phyloP scores from a whole-genome alignment of 2,888 invertebrate genomes.

The Spialia ferax region DNA sequence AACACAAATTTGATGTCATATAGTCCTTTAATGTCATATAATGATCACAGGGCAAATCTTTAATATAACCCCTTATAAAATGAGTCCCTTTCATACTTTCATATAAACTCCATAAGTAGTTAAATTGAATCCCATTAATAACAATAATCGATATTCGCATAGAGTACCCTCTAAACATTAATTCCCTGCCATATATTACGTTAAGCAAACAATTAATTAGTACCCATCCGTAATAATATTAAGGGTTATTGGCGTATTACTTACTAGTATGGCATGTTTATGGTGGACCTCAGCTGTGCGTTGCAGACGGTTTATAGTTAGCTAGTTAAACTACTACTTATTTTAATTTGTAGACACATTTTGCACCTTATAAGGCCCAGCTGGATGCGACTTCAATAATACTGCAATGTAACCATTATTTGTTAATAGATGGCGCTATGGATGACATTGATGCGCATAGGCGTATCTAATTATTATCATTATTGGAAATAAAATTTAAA shows the following conservation, averaged over 20 bases:
- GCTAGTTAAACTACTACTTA: slow-evolving; percentile 58
- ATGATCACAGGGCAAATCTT: no score
- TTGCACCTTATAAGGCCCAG: slow-evolving; percentile 17
- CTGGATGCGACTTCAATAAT: not conserved
- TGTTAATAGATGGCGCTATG: no score
- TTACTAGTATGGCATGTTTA: slow-evolving; percentile 53
- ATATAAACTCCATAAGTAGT: not conserved
- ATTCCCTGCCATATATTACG: slow-evolving; percentile 17
- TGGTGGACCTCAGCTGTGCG: slow-evolving; percentile 61
- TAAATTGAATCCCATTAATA: slow-evolving; percentile 10
- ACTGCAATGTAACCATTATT: no score
- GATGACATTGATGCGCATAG: no score
- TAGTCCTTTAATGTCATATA: no score
- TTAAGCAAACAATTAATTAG: slow-evolving; percentile 37
- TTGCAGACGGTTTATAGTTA: slow-evolving; percentile 48
- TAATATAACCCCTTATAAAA: not conserved
- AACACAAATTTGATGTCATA: no score
- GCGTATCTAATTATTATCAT: no score
- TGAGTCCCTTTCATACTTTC: not conserved
- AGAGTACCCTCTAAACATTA: slow-evolving; percentile 11
- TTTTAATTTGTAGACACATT: slow-evolving; percentile 32
- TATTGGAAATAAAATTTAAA: no score
- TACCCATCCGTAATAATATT: slow-evolving; percentile 28
- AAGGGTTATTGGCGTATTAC: slow-evolving; percentile 43
- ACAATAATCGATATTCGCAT: not conserved